phyloP scores from a whole-genome alignment of 2,113 vertebrate genomes.

The Cranoglanis bouderius region DNA sequence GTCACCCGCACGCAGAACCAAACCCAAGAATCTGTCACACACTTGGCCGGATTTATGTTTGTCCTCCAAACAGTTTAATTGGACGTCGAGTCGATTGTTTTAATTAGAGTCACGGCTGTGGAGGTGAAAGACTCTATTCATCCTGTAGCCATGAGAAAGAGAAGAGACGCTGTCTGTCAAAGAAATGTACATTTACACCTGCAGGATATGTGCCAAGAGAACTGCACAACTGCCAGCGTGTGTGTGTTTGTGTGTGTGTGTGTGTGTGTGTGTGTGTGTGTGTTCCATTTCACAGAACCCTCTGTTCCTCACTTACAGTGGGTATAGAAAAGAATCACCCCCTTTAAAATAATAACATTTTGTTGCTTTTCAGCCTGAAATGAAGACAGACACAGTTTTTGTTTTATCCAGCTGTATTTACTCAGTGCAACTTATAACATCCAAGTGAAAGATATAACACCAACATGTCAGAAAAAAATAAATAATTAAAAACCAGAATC shows the following conservation, averaged over 20 bases:
- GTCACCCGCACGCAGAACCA: conserved; percentile 58
- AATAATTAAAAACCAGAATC: no score
- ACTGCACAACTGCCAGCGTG: neutral
- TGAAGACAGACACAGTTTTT: no score
- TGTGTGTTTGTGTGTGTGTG: neutral
- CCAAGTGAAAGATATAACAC: no score
- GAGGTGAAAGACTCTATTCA: conserved; percentile 61
- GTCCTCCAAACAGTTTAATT: conserved; percentile 59
- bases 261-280: neutral
- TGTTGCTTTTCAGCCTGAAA: no score
- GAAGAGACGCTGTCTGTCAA: conserved; percentile 26
- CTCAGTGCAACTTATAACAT: no score
- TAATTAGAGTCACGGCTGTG: conserved; percentile 54
- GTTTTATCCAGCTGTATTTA: no score
- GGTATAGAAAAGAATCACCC: no score
- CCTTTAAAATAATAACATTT: no score
- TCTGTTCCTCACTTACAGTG: conserved; percentile 6
- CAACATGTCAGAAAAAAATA: no score
- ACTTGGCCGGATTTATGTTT: conserved; percentile 60
- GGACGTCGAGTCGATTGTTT: conserved; percentile 65
- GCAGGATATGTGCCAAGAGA: neutral
- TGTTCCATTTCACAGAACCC: conserved; percentile 12
- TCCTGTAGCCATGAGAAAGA: conserved; percentile 52
- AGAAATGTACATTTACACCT: conserved; percentile 40
- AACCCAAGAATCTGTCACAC: conserved; percentile 65